Evolutionary conservation across 2,113 vertebrate species (phyloP), one percentile per base, ranked within the genome.

Genomic region (Oncorhynchus clarkii): DNA sequence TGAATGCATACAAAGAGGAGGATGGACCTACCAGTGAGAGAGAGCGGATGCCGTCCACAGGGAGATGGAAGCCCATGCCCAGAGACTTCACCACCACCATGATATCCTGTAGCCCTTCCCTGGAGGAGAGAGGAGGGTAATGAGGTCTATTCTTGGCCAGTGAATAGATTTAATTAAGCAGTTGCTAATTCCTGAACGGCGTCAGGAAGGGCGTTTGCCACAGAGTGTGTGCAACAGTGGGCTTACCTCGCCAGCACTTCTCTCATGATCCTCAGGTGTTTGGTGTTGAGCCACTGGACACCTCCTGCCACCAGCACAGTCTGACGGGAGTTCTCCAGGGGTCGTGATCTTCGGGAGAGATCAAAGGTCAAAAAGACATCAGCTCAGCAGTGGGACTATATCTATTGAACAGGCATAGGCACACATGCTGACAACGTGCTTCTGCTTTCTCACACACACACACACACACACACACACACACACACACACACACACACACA

Each of bases 51-150:
- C 97, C 96, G 48, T 97, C 94, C 8, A 97, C 96, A 26, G 95
- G 96, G 1, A 99, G 94, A 78, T 99, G 97, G 90, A 99, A 99
- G 1, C 97, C 97, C 93, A 99, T 96, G 71, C 97, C 97, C 84
- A 98, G 81, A 51, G 96, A 96, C 87, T 99, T 99, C 82, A 99
- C 94, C 85, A 98, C 94, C 88, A 99, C 97, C 86, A 95, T 82
- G 78, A 97, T 94, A 77, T 96, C 92, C 68, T 91, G 88, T 11
- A 99, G 94, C 72, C 95, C 94, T 92, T 95, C 93, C 77, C 96
- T 98, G 89, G 72, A 74, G 77, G 67, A 74, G 3, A 66, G 14
- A 45, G 14, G 4, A 8, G 31, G 7, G 75, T 51, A n/a, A 62
- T 31, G 34, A 69, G 67, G 14, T 54, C 16, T 54, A 54, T 16